These are phyloP conservation scores for Drosophila formosana DNA, from an alignment of 2,888 invertebrate genomes.

Conservation along the genomic window DNA sequence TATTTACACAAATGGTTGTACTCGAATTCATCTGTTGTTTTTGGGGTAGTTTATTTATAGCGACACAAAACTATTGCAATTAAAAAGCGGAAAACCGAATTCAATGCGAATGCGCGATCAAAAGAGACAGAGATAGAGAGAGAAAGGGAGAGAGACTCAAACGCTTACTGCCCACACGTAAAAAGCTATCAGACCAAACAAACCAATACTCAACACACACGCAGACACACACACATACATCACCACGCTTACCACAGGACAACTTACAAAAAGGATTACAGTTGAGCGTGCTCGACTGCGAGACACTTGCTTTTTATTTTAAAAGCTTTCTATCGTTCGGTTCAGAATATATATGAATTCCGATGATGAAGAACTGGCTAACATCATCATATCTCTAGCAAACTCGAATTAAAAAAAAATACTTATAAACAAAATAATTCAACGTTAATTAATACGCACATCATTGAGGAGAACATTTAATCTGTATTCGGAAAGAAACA, in stretches of 20 bases:
- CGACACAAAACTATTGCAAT: background rate
- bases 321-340: too few relatives aligned
- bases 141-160: background rate
- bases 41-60: background rate
- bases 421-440: too few relatives aligned
- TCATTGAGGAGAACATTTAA: too few relatives aligned
- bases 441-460: too few relatives aligned
- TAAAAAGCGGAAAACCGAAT: background rate
- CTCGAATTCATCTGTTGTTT: background rate
- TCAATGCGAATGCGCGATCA: background rate
- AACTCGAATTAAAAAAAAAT: too few relatives aligned
- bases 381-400: too few relatives aligned
- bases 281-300: background rate
- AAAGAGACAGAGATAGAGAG: background rate
- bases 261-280: background rate
- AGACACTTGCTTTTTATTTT: too few relatives aligned
- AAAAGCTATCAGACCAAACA: background rate
- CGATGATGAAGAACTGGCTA: too few relatives aligned
- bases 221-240: background rate
- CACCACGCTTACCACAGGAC: background rate
- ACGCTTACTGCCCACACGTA: slow-evolving; percentile 1
- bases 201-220: background rate
- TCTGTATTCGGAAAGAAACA: too few relatives aligned
- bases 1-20: background rate
- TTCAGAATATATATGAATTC: too few relatives aligned